Base-by-base conservation (phyloP, 2,113 vertebrate species). In the Pangasianodon hypophthalmus region DNA sequence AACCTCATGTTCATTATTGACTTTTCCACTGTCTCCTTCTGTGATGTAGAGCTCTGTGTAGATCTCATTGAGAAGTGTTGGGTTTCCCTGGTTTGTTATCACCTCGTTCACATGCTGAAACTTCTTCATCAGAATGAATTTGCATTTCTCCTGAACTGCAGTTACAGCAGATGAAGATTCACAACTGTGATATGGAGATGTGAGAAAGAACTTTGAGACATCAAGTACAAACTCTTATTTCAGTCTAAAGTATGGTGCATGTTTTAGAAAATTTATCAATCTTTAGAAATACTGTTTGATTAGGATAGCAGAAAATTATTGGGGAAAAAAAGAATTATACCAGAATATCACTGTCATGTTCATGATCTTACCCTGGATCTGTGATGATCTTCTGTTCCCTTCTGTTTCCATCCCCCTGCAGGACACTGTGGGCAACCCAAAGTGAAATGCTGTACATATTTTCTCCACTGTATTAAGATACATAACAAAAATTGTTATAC, bases 1-100 rank as follows among this genome's bases (percentile, higher is more conserved):
- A 37, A 75, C 71, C 71, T 75, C 71, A 75, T 75, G 37, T 75
- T 75, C 71, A 21, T 37, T 75, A 75, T 21, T 75, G 37, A 75
- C 37, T 8, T 75, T 44, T 21, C 71, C 71, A 44, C 71, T 75
- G 37, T 37, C 37, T 37, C 37, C 37, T 37, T 37, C 37, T 37
- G 37, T 37, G 37, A 37, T 37, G 37, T 37, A 37, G 37, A 37
- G 37, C 37, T 37, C 37, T 37, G 37, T 37, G 37, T 37, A 37
- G 1, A 37, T 80, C 46, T 80, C 26, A 13, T 7, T 75, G 37
- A 69, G n/a, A 37, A 75, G 71, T 44, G 71, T 44, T 80, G 11
- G 77, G 77, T 48, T 80, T 52, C 13, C 77, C 46, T 80, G 77
- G 24, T 50, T 54, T 80, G 8, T 26, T 32, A 32, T 32, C 41